Evolutionary conservation across 2,888 invertebrate genomes (phyloP).

Genomic region (Pyrgus malvae): DNA sequence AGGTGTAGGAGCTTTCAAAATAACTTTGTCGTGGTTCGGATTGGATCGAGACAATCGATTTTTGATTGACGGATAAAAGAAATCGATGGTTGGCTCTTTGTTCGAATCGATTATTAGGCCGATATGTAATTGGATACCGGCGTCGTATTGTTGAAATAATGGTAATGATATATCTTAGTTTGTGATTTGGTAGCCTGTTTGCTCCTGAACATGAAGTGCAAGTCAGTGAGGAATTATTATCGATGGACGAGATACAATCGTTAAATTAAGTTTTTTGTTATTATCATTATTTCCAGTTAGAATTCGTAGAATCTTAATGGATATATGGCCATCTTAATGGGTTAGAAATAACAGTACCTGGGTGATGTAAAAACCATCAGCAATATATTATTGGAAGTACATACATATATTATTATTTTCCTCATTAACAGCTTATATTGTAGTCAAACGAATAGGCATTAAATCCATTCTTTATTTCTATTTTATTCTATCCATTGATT

Average conservation of each 20-base stretch:
- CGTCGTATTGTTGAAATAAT: conserved; percentile 39
- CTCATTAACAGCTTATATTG: too few species aligned
- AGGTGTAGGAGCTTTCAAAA: not conserved
- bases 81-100: conserved; percentile 60
- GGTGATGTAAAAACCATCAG: not conserved
- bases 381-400: too few species aligned
- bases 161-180: conserved; percentile 35
- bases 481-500: too few species aligned
- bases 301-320: not conserved
- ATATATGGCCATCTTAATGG: too few species aligned
- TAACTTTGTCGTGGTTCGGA: conserved; percentile 36
- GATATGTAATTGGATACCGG: conserved; percentile 59
- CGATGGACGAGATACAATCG: conserved; percentile 9
- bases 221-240: conserved; percentile 20
- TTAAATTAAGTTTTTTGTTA: conserved; percentile 12
- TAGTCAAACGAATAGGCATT: too few species aligned
- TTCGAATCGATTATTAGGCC: conserved; percentile 61
- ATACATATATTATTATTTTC: too few species aligned
- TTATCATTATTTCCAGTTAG: conserved; percentile 4
- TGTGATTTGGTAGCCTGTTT: conserved; percentile 18
- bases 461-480: too few species aligned
- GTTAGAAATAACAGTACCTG: too few species aligned
- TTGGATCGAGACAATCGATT: conserved; percentile 61
- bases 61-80: conserved; percentile 75
- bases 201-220: conserved; percentile 11